Evolutionary conservation across 2,797 vertebrate genomes (phyloP), one percentile per base, ranked within the genome.

Genomic region (Loriculus beryllinus): DNA sequence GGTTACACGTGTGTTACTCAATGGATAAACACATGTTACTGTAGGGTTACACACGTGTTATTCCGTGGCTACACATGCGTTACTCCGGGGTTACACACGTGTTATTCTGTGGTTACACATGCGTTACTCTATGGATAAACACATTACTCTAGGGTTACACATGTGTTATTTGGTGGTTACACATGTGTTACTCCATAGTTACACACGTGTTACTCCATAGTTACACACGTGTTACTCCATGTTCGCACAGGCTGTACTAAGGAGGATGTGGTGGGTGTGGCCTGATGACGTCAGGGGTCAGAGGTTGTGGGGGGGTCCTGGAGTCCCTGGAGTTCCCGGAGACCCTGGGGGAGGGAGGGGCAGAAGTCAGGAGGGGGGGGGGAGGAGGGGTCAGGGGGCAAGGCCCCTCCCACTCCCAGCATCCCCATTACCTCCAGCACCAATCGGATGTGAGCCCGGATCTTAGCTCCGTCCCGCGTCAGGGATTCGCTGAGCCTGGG

Each of bases 361-460:
- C 37, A 39, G 39, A 64, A 1, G 1, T 12, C 23, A 22, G 45
- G 43, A 3, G 35, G 52, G 26, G 2, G 9, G 16, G 7, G n/a
- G 21, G 25, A 33, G 37, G 22, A 3, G 39, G 39, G 39, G 39
- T 13, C 13, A 19, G 5, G 20, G 43, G 5, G 20, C 21, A 10
- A 22, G 45, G 45, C 45, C 45, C 45, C 22, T 23, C 45, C 45
- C 45, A 47, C 45, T 47, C 45, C 45, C 45, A 23, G 45, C 45
- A 23, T 47, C 23, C 45, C 47, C 47, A 25, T 47, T 82, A 86
- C 65, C 98, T 99, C 98, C 70, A 99, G 96, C 81, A 99, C 98
- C 98, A 99, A 97, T n/a, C 98, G 98, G 92, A 99, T 99, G 96
- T 99, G 98, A 31, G 98, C 99, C 95, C 98, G 99, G 88, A 99